Evolutionary conservation across 2,113 vertebrate species (phyloP).

Genomic region (Pterocles burchelli): DNA sequence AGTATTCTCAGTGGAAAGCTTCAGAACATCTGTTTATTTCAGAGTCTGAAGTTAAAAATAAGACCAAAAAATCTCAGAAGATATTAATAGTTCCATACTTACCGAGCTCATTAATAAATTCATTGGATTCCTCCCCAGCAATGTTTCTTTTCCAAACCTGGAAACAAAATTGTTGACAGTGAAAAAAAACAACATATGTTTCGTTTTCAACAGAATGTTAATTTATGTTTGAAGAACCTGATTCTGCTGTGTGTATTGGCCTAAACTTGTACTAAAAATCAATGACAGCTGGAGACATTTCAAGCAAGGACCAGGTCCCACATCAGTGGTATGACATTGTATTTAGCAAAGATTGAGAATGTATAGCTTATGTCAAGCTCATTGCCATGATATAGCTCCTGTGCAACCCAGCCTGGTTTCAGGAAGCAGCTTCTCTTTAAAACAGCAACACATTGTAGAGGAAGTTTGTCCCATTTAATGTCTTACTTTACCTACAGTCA

Average conservation of each 20-base stretch:
- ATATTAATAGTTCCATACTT: constrained; percentile 62
- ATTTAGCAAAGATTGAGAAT: background rate
- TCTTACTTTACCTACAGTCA: background rate
- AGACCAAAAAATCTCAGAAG: constrained; percentile 35
- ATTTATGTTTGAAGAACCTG: constrained; percentile 6
- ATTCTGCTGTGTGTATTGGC: background rate
- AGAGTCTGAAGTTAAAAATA: constrained; percentile 21
- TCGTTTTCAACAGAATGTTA: constrained; percentile 39
- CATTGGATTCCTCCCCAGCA: constrained; percentile 89
- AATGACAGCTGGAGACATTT: background rate
- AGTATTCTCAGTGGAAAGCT: constrained; percentile 10
- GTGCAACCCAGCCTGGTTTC: background rate
- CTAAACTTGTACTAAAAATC: background rate
- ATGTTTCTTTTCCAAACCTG: constrained; percentile 83
- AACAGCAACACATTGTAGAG: background rate
- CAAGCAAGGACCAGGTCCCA: background rate
- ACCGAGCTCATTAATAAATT: constrained; percentile 90
- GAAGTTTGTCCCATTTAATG: background rate
- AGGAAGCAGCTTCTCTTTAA: background rate
- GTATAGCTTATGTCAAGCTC: background rate
- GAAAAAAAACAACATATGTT: constrained; percentile 16
- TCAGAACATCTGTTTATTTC: constrained; percentile 52
- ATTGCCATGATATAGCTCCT: background rate
- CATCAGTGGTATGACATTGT: background rate
- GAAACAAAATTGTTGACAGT: constrained; percentile 79